Percentiles rank a stretch among this genome's conserved stretches.
Conservation (phyloP, 1,140 invertebrate genomes). For the Sesamia nonagrioides region DNA sequence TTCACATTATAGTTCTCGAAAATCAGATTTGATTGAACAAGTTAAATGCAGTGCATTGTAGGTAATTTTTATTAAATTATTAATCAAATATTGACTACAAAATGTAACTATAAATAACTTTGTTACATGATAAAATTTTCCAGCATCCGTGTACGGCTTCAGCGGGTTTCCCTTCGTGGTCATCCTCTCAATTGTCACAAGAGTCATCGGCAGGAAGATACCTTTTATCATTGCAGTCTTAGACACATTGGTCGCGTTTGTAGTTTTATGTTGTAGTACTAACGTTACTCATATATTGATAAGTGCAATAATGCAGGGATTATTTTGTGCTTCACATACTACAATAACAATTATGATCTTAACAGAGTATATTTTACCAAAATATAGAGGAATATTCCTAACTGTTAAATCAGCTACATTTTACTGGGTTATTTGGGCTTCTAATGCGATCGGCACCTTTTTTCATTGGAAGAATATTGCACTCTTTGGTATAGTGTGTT, state of each 20-base stretch:
- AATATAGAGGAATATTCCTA: conserved; percentile 52
- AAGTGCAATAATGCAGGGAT: conserved; percentile 59
- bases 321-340: conserved; percentile 54
- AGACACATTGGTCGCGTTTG: conserved; percentile 45
- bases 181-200: conserved; percentile 32
- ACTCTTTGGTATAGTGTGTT: conserved; percentile 49
- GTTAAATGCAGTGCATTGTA: too few species aligned
- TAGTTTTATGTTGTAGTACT: conserved; percentile 57
- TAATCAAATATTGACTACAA: too few species aligned
- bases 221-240: conserved; percentile 42
- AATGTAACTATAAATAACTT: too few species aligned
- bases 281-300: conserved; percentile 58
- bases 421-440: conserved; percentile 61
- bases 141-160: conserved; percentile 34
- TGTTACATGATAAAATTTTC: background rate
- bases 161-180: conserved; percentile 48
- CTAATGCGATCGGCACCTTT: conserved; percentile 64
- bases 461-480: conserved; percentile 64
- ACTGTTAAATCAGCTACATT: conserved; percentile 50
- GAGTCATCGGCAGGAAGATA: conserved; percentile 43
- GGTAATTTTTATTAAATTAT: too few species aligned
- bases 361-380: conserved; percentile 51
- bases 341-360: conserved; percentile 59
- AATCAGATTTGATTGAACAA: too few species aligned
- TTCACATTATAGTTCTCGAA: too few species aligned